A percentile compares a stretch with the other conserved stretches of the same genome.
phyloP scores from a whole-genome alignment of 2,888 invertebrate genomes.

The Steromphala cineraria region DNA sequence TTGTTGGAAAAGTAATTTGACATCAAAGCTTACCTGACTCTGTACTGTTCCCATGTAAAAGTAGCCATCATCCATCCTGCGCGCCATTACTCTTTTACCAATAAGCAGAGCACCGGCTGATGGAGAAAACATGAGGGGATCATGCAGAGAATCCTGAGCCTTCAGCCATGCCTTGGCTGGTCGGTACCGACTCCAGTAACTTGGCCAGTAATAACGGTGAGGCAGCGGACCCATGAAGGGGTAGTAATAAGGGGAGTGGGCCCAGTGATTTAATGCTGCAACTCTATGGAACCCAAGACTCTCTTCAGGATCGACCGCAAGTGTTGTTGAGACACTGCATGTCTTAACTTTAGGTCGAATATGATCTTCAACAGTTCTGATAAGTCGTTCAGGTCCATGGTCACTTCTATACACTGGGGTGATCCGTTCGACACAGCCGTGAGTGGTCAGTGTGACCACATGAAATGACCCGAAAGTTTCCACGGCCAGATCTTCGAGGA shows the following conservation, averaged over 20 bases:
- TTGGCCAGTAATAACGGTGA: constrained; percentile 56
- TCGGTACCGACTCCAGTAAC: constrained; percentile 65
- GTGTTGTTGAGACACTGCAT: constrained; percentile 64
- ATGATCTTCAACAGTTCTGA: constrained; percentile 66
- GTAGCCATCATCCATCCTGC: constrained; percentile 71
- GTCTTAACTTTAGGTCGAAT: constrained; percentile 55
- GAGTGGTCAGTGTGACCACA: constrained; percentile 64
- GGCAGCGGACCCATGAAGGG: constrained; percentile 41
- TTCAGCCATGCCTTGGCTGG: constrained; percentile 64
- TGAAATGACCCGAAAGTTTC: constrained; percentile 74
- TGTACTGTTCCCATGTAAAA: constrained; percentile 73
- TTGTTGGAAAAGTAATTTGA: too few relatives aligned
- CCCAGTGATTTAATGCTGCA: constrained; percentile 28
- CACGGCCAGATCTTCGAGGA: constrained; percentile 70
- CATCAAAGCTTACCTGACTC: constrained; percentile 66
- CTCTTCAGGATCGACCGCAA: constrained; percentile 62
- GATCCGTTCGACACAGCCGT: constrained; percentile 70
- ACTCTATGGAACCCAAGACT: constrained; percentile 44
- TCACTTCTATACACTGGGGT: constrained; percentile 70
- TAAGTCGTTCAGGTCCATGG: constrained; percentile 59
- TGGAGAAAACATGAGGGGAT: constrained; percentile 57
- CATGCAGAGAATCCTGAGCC: constrained; percentile 58
- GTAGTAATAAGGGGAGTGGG: constrained; percentile 32
- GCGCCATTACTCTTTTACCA: constrained; percentile 68
- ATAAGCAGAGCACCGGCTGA: constrained; percentile 72